phyloP scores from a whole-genome alignment of 2,113 vertebrate species.

The Trichechus manatus region DNA sequence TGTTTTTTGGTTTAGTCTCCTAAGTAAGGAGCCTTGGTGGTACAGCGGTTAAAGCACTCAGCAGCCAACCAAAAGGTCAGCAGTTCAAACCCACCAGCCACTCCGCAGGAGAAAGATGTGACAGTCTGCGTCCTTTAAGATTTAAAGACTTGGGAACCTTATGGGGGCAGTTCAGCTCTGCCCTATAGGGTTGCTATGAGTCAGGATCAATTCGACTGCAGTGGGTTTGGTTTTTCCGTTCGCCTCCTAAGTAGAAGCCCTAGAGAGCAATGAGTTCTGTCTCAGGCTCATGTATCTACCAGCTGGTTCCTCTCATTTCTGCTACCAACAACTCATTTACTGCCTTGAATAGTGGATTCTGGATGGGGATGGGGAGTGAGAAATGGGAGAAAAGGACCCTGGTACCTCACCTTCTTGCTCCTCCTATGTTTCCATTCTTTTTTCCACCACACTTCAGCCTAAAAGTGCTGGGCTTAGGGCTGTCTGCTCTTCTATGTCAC shows the following conservation, averaged over 20 bases:
- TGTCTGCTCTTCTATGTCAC: background rate
- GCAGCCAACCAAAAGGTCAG: no score
- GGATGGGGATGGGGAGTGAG: background rate
- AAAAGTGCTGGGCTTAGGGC: background rate
- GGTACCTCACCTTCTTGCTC: background rate
- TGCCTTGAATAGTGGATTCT: background rate
- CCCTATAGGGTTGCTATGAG: no score
- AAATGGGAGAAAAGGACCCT: background rate
- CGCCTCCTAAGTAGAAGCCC: background rate
- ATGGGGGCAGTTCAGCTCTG: no score
- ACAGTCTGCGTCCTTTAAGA: no score
- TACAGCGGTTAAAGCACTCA: no score
- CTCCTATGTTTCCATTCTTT: background rate
- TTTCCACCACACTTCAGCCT: background rate
- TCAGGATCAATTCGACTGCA: background rate
- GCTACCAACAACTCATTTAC: background rate
- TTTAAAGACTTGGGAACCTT: no score
- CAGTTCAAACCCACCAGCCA: no score
- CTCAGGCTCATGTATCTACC: background rate
- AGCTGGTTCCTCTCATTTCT: background rate
- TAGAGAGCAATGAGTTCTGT: background rate
- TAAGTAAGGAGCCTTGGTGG: no score
- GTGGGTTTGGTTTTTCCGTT: background rate
- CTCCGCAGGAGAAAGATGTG: no score
- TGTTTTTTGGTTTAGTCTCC: no score